Evolutionary conservation across 1,140 invertebrate species (phyloP).

Genomic region (Scylla paramamosain): DNA sequence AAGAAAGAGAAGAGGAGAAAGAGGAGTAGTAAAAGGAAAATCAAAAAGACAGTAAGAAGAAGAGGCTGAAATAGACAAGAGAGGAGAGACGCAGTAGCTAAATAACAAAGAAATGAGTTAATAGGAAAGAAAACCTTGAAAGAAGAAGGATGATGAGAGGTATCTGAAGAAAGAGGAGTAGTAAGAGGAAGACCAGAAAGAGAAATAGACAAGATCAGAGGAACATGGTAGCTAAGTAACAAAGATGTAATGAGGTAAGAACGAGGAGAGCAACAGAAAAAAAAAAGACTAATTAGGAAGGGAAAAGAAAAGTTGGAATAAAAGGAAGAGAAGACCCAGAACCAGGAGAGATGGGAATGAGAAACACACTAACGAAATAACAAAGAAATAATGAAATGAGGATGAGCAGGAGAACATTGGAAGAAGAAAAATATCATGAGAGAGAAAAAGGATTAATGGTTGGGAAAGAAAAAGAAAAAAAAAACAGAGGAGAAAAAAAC

Average conservation of each 20-base stretch:
- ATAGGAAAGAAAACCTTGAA: background rate
- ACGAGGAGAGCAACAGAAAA: background rate
- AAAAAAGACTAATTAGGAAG: background rate
- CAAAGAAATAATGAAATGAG: no score
- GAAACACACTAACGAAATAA: background rate
- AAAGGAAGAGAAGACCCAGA: background rate
- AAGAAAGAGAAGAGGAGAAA: no score
- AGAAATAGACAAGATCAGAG: background rate
- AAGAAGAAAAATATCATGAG: no score
- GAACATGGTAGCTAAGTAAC: background rate
- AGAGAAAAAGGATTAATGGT: no score
- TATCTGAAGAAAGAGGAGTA: background rate
- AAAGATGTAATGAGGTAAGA: no score
- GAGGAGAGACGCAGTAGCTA: no score
- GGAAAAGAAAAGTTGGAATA: background rate
- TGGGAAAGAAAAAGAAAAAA: no score
- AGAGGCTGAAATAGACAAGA: background rate
- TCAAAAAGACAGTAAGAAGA: no score
- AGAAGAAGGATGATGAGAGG: background rate
- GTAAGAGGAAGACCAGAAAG: background rate
- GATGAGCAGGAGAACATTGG: no score
- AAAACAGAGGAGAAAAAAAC: no score
- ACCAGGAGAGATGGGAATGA: background rate
- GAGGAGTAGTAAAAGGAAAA: no score
- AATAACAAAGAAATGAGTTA: background rate